These are phyloP conservation scores for Zelostemma sp. DNA, from an alignment of 1,140 invertebrate species.

Conservation along the genomic window DNA sequence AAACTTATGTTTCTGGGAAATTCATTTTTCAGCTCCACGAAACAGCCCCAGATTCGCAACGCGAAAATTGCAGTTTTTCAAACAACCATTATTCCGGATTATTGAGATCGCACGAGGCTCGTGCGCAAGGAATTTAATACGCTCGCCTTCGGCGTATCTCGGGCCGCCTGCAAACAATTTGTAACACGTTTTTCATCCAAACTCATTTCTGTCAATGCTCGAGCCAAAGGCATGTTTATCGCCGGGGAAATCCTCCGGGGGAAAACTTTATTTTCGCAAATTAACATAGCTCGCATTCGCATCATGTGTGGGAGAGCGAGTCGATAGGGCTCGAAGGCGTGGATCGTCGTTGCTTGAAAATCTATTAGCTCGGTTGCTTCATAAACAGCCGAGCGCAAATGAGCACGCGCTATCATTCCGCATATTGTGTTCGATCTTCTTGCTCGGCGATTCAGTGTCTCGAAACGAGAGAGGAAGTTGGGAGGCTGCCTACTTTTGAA, in stretches of 20 bases:
- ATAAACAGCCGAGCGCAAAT: background rate
- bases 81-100: no score
- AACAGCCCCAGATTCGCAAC: no score
- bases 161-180: no score
- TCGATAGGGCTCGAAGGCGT: background rate
- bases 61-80: no score
- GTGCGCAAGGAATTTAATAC: no score
- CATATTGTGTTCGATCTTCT: background rate
- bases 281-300: no score
- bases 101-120: no score
- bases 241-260: background rate
- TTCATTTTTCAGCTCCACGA: no score
- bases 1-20: no score
- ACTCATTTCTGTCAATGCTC: background rate
- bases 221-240: background rate
- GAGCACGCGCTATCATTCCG: background rate
- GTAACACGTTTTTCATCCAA: no score
- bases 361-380: background rate
- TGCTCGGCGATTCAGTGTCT: background rate
- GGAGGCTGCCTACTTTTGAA: background rate
- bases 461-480: conserved; percentile 1
- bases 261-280: background rate
- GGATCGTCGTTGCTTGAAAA: background rate
- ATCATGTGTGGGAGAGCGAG: no score
- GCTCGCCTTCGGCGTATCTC: no score